Evolutionary conservation across 2,797 vertebrate genomes (phyloP).

Genomic region (Linurgus olivaceus): DNA sequence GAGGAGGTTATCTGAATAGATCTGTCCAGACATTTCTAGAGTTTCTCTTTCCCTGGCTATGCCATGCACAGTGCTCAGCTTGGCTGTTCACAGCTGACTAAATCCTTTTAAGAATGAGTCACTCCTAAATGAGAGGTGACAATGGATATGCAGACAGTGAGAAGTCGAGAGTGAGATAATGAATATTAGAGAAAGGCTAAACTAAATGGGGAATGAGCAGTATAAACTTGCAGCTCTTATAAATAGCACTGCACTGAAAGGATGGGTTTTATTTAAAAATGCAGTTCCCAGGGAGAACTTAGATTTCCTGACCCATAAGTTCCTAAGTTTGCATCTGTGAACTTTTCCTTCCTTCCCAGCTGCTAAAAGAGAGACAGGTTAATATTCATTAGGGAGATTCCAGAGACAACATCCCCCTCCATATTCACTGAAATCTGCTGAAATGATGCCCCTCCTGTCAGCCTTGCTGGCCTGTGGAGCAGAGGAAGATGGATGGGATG

Average conservation of each 20-base stretch:
- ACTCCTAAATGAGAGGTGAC: conserved; percentile 50
- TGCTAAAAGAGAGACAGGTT: neutral
- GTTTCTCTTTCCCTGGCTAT: neutral
- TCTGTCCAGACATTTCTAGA: conserved; percentile 29
- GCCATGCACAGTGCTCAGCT: neutral
- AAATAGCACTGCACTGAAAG: conserved; percentile 11
- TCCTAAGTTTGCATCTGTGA: neutral
- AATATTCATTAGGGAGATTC: neutral
- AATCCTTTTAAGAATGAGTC: conserved; percentile 56
- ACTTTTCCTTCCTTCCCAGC: neutral
- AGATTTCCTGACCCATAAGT: neutral
- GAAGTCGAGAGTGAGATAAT: conserved; percentile 42
- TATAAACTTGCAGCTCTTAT: conserved; percentile 8
- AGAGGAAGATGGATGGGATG: neutral
- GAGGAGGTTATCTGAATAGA: neutral
- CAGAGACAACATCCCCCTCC: neutral
- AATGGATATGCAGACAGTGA: conserved; percentile 23
- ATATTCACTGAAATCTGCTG: neutral
- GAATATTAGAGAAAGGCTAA: conserved; percentile 31
- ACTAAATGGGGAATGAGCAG: neutral
- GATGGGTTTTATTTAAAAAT: conserved; percentile 35
- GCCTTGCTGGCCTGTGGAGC: neutral
- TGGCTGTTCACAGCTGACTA: conserved; percentile 56
- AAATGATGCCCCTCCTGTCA: neutral
- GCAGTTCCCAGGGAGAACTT: neutral